Evolutionary conservation across 2,113 vertebrate species (phyloP), one percentile per base, ranked within the genome.

Genomic region (Argyrosomus japonicus): DNA sequence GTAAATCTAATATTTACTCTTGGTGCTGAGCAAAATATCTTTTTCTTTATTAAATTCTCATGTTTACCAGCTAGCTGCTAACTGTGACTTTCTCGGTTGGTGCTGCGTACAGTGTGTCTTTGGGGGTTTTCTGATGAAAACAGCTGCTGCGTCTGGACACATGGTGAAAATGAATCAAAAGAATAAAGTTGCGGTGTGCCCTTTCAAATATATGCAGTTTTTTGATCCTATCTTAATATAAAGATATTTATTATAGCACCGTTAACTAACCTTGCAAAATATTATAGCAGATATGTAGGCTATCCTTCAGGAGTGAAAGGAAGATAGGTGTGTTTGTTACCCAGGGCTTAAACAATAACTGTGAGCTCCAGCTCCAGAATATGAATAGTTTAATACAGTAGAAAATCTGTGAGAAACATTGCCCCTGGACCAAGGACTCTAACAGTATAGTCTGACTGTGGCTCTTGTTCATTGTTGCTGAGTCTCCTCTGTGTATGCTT

Each of bases 401-500:
- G 48, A 87, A 87, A 79, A 73, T 3, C 63, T 23, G 17, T 40
- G 47, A 48, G 36, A 74, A 79, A 85, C 64, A 73, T 65, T 53
- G 68, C 63, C 68, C 72, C 57, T 43, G 54, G 77, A 79, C 78
- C 70, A 62, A 65, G 81, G 81, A 83, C 85, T 72, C 15, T 45
- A 25, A 58, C 47, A 19, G 50, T 25, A 48, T 18, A 9, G 32
- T 58, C 68, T 75, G 68, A 43, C 32, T 65, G 75, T 62, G 60
- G 65, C 71, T 62, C 11, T 56, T 43, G 2, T 36, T 72, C 57
- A 45, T 27, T 8, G 32, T 61, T 61, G 67, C 60, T 25, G 60
- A 25, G 54, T 79, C 56, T 86, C 72, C 82, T 90, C 75, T 51
- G 82, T 80, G 70, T 72, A 54, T 68, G 63, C 54, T 70, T 81